These are phyloP conservation scores for Plodia interpunctella DNA, from an alignment of 1,140 invertebrate species.

Conservation along the genomic window DNA sequence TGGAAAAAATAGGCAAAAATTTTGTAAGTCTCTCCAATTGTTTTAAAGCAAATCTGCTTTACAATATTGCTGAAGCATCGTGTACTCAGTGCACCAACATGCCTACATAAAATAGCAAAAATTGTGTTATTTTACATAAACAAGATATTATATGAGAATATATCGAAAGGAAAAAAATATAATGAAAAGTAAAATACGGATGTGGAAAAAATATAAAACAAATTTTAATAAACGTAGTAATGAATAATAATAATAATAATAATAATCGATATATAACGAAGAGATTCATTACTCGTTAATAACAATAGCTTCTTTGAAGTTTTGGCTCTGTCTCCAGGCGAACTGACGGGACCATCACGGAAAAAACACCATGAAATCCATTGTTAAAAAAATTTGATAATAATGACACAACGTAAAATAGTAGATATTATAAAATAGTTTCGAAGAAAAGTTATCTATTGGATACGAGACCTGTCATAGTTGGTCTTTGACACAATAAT, in stretches of 20 bases:
- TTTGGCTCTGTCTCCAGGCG: slow-evolving; percentile 95
- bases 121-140: slow-evolving; percentile 46
- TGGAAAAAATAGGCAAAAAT: slow-evolving; percentile 62
- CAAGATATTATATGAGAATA: slow-evolving; percentile 38
- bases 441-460: slow-evolving; percentile 13
- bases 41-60: slow-evolving; percentile 36
- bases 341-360: slow-evolving; percentile 82
- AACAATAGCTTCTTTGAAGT: slow-evolving; percentile 95
- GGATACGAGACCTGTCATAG: slow-evolving; percentile 17
- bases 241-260: slow-evolving; percentile 52
- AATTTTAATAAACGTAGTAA: slow-evolving; percentile 57
- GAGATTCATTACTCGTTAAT: slow-evolving; percentile 77
- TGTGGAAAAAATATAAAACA: slow-evolving; percentile 68
- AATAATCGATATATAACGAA: slow-evolving; percentile 73
- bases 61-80: slow-evolving; percentile 52
- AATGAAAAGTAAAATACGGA: slow-evolving; percentile 69
- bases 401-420: slow-evolving; percentile 32
- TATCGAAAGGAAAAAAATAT: slow-evolving; percentile 41
- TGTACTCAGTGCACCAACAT: slow-evolving; percentile 61
- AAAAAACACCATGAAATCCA: slow-evolving; percentile 68
- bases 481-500: slow-evolving; percentile 18
- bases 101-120: slow-evolving; percentile 61
- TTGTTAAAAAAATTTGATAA: slow-evolving; percentile 55
- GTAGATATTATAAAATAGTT: slow-evolving; percentile 22
- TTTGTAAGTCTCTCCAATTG: slow-evolving; percentile 41